These are phyloP conservation scores for Penaeus monodon DNA, from an alignment of 2,888 invertebrate genomes.

Conservation along the genomic window DNA sequence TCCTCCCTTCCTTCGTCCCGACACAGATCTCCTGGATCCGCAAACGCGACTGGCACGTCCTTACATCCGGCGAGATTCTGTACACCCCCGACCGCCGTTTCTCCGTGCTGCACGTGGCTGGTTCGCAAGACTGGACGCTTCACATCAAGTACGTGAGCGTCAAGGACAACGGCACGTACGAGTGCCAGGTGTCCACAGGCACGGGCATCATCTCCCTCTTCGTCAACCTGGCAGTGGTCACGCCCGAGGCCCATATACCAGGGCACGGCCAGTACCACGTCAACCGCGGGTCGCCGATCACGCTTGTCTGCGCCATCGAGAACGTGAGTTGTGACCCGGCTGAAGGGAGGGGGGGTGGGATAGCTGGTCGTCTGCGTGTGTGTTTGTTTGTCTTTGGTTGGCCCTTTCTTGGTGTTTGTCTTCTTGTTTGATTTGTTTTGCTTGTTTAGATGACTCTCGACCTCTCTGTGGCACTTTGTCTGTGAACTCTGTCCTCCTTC, in stretches of 20 bases:
- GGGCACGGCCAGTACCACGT: slow-evolving; percentile 60
- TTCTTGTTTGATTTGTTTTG: too few relatives aligned
- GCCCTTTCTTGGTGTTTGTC: too few relatives aligned
- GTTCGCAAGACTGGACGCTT: slow-evolving; percentile 64
- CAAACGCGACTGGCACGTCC: slow-evolving; percentile 62
- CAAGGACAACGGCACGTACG: slow-evolving; percentile 62
- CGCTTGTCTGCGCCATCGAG: slow-evolving; percentile 53
- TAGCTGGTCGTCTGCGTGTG: too few relatives aligned
- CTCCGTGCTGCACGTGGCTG: slow-evolving; percentile 61
- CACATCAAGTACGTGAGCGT: slow-evolving; percentile 52
- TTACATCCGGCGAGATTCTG: slow-evolving; percentile 59
- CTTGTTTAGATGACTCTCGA: too few relatives aligned
- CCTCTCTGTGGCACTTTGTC: background rate
- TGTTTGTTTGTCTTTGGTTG: too few relatives aligned
- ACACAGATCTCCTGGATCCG: slow-evolving; percentile 64
- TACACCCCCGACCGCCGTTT: slow-evolving; percentile 60
- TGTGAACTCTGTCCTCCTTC: background rate
- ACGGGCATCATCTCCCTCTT: slow-evolving; percentile 64
- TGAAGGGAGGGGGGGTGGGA: too few relatives aligned
- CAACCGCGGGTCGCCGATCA: slow-evolving; percentile 63
- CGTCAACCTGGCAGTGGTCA: slow-evolving; percentile 61
- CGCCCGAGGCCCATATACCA: slow-evolving; percentile 60
- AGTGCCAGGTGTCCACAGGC: slow-evolving; percentile 64
- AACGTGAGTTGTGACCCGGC: slow-evolving; percentile 34
- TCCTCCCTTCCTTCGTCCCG: background rate